These are phyloP conservation scores for Columba livia DNA, from an alignment of 2,113 vertebrate genomes.

Conservation along the genomic window DNA sequence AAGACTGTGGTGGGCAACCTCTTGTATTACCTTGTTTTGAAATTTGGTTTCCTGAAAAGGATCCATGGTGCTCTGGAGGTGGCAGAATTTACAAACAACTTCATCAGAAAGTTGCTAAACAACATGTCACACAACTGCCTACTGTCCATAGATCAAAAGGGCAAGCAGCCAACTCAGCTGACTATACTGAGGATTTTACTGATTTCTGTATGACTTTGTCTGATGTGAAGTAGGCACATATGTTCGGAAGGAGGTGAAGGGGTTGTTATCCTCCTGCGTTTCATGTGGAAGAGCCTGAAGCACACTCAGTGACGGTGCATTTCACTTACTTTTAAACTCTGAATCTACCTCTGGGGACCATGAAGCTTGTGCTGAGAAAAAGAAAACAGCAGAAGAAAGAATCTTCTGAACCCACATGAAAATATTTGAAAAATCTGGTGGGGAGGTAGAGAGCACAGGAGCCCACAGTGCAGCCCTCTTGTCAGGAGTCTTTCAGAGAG, in stretches of 20 bases:
- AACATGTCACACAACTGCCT: neutral
- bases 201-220: neutral
- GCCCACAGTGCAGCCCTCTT: neutral
- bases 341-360: neutral
- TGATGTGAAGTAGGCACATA: accelerated
- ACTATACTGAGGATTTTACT: neutral
- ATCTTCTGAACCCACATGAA: neutral
- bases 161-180: neutral
- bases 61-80: neutral
- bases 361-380: neutral
- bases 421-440: neutral
- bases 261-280: neutral
- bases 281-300: constrained; percentile 5
- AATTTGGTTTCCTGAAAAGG: neutral
- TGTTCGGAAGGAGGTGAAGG: neutral
- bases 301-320: neutral
- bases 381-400: constrained; percentile 15
- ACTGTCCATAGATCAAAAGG: neutral
- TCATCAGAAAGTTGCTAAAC: neutral
- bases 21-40: neutral
- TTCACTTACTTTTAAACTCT: neutral
- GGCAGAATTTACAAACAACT: neutral
- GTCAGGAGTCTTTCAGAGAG: neutral
- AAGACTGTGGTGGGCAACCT: neutral
- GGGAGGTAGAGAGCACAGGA: neutral